phyloP scores from a whole-genome alignment of 2,888 invertebrate genomes.

The Ennomos quercinarius region DNA sequence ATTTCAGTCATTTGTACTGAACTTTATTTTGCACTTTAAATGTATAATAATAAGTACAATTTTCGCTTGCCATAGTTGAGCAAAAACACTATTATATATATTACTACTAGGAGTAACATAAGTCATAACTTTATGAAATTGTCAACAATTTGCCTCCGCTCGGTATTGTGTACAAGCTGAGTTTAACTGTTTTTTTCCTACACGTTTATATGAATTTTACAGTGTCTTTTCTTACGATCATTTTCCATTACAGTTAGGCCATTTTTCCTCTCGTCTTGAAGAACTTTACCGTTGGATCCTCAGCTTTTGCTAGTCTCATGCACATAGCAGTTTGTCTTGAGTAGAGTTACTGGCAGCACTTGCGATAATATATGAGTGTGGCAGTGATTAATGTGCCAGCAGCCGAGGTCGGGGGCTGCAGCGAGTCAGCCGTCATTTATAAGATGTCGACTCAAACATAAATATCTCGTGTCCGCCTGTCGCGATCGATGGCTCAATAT shows the following conservation, averaged over 20 bases:
- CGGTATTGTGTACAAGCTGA: too few species aligned
- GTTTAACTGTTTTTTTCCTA: too few species aligned
- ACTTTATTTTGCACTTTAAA: not conserved
- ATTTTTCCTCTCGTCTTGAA: too few species aligned
- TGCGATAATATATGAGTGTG: not conserved
- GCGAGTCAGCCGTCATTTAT: conserved; percentile 38
- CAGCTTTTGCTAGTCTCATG: too few species aligned
- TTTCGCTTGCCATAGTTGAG: not conserved
- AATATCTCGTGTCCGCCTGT: conserved; percentile 39
- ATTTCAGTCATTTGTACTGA: not conserved
- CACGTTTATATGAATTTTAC: too few species aligned
- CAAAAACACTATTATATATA: not conserved
- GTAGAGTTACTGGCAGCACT: not conserved
- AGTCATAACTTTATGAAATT: not conserved
- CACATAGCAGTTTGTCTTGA: not conserved
- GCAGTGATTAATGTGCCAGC: conserved; percentile 29
- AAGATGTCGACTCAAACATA: conserved; percentile 40
- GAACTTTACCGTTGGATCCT: too few species aligned
- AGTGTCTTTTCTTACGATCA: too few species aligned
- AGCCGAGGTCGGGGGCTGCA: conserved; percentile 33
- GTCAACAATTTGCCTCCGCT: too few species aligned
- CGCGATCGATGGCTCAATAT: conserved; percentile 39
- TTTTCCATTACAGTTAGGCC: too few species aligned
- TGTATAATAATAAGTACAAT: not conserved
- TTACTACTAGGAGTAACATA: not conserved